These are phyloP conservation scores for Ceyx erithaca DNA, from an alignment of 2,797 vertebrate species.

Conservation along the genomic window DNA sequence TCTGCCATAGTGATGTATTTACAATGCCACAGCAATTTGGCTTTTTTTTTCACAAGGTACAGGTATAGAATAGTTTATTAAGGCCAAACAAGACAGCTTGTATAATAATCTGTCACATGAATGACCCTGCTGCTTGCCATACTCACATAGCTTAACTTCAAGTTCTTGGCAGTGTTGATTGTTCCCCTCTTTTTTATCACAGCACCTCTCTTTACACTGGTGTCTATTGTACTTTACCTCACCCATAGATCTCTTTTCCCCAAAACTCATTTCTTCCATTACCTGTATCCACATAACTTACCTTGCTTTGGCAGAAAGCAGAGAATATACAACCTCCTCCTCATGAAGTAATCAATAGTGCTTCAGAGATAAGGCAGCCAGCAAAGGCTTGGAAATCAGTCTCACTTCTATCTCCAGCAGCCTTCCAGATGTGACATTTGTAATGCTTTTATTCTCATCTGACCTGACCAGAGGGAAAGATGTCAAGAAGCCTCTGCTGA, in stretches of 20 bases:
- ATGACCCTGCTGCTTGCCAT: not conserved
- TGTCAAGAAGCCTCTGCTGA: not conserved
- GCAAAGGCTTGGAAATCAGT: conserved; percentile 12
- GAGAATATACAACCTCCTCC: conserved; percentile 39
- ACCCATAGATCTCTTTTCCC: not conserved
- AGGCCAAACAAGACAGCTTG: not conserved
- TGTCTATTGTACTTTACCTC: not conserved
- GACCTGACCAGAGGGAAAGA: not conserved
- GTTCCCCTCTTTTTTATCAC: not conserved
- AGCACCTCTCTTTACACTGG: not conserved
- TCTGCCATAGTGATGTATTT: not conserved
- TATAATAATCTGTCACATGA: not conserved
- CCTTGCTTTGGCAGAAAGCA: not conserved
- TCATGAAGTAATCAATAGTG: conserved; percentile 60
- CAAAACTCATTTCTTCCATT: conserved; percentile 56
- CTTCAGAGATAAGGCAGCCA: conserved; percentile 41
- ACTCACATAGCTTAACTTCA: not conserved
- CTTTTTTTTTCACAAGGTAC: not conserved
- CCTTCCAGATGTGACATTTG: not conserved
- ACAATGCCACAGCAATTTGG: not conserved
- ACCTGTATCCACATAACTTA: conserved; percentile 57
- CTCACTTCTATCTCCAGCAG: conserved; percentile 8
- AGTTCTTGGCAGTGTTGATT: not conserved
- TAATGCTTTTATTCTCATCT: not conserved
- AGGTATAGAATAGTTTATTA: not conserved